Evolutionary conservation across 2,888 invertebrate genomes (phyloP).

Genomic region (Eretmocerus hayati): DNA sequence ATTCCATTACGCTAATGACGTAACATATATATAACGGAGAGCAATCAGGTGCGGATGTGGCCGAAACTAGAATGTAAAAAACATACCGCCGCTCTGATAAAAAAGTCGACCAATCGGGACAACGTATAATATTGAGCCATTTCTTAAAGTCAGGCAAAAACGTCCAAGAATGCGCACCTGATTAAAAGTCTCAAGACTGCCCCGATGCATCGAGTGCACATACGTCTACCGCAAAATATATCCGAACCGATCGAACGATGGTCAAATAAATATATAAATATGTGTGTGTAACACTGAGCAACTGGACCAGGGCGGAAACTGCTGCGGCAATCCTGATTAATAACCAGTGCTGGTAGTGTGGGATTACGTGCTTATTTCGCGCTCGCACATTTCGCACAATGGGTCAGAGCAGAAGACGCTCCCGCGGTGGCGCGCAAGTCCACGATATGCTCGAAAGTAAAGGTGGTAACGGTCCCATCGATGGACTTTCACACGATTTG

Average conservation of each 20-base stretch:
- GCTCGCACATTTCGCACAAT: background rate
- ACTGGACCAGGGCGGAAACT: slow-evolving; percentile 15
- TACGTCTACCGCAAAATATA: no score
- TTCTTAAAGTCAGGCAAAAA: no score
- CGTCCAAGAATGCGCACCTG: slow-evolving; percentile 3
- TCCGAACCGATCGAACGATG: no score
- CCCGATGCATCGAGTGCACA: no score
- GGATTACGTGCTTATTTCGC: slow-evolving; percentile 3
- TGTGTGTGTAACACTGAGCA: no score
- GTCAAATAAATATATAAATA: no score
- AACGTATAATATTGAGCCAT: no score
- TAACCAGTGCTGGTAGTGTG: slow-evolving; percentile 9
- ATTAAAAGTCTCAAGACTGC: slow-evolving; percentile 5
- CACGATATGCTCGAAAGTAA: background rate
- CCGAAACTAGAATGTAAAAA: slow-evolving; percentile 1
- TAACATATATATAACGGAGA: background rate
- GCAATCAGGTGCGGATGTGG: background rate
- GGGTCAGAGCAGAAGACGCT: no score
- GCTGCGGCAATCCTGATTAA: slow-evolving; percentile 6
- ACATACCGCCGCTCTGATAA: no score
- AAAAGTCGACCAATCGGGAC: no score
- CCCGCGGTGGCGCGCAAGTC: background rate
- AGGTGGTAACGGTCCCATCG: slow-evolving; percentile 24
- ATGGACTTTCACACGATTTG: slow-evolving; percentile 30
- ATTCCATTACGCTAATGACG: background rate